A percentile compares a stretch with the other conserved stretches of the same genome.
Conservation (phyloP, 2,888 invertebrate species). For the Lasioglossum oenotherae region DNA sequence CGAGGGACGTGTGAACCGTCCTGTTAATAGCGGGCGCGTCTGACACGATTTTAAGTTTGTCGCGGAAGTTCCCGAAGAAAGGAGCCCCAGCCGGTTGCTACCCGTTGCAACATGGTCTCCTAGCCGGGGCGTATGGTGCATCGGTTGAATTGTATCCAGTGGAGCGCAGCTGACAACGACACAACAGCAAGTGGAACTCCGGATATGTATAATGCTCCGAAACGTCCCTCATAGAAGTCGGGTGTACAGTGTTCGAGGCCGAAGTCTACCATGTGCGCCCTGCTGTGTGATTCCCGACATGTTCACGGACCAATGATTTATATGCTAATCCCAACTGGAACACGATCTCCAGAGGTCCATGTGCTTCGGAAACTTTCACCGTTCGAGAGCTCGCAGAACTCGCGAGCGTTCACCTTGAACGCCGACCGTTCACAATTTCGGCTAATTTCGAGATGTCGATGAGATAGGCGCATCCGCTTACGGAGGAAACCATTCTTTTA, state of each 20-base stretch:
- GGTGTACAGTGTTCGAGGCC: neutral
- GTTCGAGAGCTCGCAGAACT: conserved; percentile 31
- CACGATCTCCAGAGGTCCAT: conserved; percentile 44
- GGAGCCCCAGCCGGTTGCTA: conserved; percentile 15
- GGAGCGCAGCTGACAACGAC: conserved; percentile 69
- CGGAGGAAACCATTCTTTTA: neutral
- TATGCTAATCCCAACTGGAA: conserved; percentile 69
- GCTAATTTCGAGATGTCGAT: neutral
- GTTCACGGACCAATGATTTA: conserved; percentile 73
- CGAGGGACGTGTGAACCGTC: neutral
- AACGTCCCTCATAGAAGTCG: conserved; percentile 52
- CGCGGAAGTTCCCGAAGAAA: conserved; percentile 44
- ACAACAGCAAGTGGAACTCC: conserved; percentile 73
- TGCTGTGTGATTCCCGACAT: conserved; percentile 53
- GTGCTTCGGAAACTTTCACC: conserved; percentile 67
- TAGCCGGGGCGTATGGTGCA: conserved; percentile 35
- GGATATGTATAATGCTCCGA: conserved; percentile 55
- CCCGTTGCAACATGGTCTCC: conserved; percentile 34
- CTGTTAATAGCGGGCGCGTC: conserved; percentile 9
- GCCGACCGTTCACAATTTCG: conserved; percentile 29
- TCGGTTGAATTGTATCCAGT: conserved; percentile 74
- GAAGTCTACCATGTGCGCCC: conserved; percentile 28
- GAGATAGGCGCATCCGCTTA: neutral
- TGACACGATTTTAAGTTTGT: conserved; percentile 56
- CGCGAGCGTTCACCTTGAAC: conserved; percentile 25